These are phyloP conservation scores for Peromyscus aztecus DNA, from an alignment of 2,797 vertebrate species.

Conservation along the genomic window DNA sequence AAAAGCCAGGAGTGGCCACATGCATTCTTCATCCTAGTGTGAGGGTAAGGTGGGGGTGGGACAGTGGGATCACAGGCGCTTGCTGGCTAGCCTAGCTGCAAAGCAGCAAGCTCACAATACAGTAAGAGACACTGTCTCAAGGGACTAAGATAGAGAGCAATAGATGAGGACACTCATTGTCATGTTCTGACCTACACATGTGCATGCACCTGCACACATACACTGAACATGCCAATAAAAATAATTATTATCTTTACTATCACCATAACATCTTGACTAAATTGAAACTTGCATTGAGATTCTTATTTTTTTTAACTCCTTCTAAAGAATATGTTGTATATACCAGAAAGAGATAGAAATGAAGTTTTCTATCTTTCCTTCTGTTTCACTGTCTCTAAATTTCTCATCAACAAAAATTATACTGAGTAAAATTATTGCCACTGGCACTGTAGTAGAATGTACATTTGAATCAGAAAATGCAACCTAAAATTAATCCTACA, in stretches of 20 bases:
- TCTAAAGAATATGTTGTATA: not conserved
- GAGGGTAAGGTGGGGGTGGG: not conserved
- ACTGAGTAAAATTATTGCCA: not conserved
- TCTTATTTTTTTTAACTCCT: not conserved
- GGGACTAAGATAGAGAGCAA: not conserved
- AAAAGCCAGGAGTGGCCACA: not conserved
- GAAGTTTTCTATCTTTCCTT: not conserved
- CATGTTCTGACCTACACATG: not conserved
- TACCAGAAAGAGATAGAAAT: not conserved
- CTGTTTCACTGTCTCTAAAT: not conserved
- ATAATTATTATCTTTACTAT: not conserved
- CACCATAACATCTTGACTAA: not conserved
- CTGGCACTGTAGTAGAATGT: not conserved
- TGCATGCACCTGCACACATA: not conserved
- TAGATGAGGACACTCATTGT: not conserved
- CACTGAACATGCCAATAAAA: not conserved
- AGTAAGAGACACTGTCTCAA: not conserved
- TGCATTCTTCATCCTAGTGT: not conserved
- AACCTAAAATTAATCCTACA: constrained; percentile 55
- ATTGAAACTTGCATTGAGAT: not conserved
- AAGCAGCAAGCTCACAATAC: not conserved
- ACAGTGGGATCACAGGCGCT: not conserved
- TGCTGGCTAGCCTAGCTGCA: not conserved
- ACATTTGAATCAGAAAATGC: constrained; percentile 26
- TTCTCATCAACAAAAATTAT: not conserved